Evolutionary conservation across 1,140 invertebrate genomes (phyloP), one percentile per base, ranked within the genome.

Genomic region (Calycopis cecrops): DNA sequence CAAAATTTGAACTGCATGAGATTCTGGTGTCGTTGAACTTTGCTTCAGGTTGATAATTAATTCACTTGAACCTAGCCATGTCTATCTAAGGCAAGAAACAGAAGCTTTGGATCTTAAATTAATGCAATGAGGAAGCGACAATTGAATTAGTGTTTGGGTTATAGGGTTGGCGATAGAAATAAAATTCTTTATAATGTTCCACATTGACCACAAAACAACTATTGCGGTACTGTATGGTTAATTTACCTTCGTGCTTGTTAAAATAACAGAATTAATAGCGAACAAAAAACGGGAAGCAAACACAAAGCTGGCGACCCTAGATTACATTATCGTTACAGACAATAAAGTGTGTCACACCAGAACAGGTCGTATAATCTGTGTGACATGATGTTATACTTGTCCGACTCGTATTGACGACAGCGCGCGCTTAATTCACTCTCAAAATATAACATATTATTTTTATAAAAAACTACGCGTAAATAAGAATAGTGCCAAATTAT

Each of bases 261-360:
- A 28, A 28, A 28, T 3, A 28, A 28, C 11, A 47, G 48, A 35
- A 49, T n/a, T n/a, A n/a, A n/a, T n/a, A n/a, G n/a, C n/a, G 52
- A 63, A 60, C 52, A 55, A 35, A 28, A 37, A 35, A 37, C 52
- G 55, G 62, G 48, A 70, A 55, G 60, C 63, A 48, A 50, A 63
- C 55, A 73, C 65, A 69, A 73, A 68, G 73, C 60, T 42, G 76
- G 59, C 60, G 69, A 66, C 81, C 79, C 79, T 82, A 76, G 48
- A 61, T 48, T 62, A 63, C 70, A 69, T 79, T 76, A 75, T 76
- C 70, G 63, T 74, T 82, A 75, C 79, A 73, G 73, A 77, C 70
- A 76, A 79, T 78, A 78, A 78, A 67, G 67, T 81, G 71, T 85
- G 75, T 79, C 75, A 76, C 74, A 69, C 60, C n/a, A n/a, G n/a